phyloP scores from a whole-genome alignment of 2,113 vertebrate genomes.

The Pogonocichla stellata region DNA sequence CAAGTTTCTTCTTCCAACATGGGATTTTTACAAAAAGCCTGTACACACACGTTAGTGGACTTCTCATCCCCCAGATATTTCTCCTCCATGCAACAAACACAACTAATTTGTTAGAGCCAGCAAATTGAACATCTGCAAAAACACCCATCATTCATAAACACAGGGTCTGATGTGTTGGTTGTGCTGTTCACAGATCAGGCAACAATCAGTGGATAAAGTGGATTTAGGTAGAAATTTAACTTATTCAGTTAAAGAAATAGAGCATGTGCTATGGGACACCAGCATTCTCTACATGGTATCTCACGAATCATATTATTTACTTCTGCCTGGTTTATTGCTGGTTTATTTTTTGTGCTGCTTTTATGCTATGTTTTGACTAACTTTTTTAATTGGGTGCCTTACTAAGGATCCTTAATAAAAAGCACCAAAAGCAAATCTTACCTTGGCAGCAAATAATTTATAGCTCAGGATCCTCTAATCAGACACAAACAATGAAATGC shows the following conservation, averaged over 20 bases:
- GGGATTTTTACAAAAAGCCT: not conserved
- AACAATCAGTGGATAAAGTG: not conserved
- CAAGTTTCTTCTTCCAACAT: not conserved
- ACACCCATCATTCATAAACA: not conserved
- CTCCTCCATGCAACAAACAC: not conserved
- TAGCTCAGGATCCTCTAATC: not conserved
- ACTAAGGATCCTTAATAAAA: not conserved
- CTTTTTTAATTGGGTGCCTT: not conserved
- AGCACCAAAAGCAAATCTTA: not conserved
- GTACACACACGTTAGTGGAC: rapidly evolving
- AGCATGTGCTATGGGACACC: not conserved
- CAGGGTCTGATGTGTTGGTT: rapidly evolving
- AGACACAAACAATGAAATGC: not conserved
- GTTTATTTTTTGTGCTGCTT: not conserved
- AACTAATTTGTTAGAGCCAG: not conserved
- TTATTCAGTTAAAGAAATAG: not conserved
- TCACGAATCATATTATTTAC: not conserved
- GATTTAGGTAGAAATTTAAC: not conserved
- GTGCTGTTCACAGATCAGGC: not conserved
- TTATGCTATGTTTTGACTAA: not conserved
- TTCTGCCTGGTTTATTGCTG: not conserved
- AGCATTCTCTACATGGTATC: not conserved
- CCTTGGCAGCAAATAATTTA: not conserved
- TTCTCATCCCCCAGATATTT: not conserved
- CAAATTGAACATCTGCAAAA: not conserved